Conservation (phyloP, 2,113 vertebrate species). For the Morone chrysops region DNA sequence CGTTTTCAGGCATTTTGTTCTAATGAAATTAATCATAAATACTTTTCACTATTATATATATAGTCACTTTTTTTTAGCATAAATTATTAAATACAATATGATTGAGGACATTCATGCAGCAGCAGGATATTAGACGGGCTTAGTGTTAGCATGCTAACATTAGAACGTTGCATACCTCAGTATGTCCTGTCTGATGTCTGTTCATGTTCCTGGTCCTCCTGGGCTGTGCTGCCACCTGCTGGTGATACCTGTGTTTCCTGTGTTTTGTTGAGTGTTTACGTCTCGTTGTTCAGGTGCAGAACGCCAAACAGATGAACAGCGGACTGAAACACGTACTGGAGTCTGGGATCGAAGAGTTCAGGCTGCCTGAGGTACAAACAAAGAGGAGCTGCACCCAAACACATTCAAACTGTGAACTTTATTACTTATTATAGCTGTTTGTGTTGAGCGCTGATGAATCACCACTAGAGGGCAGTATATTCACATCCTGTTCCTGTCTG, state of each 20-base stretch:
- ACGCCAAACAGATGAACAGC: slow-evolving; percentile 99
- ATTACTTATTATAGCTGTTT: neutral
- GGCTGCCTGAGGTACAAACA: slow-evolving; percentile 90
- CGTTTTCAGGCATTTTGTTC: too few relatives aligned
- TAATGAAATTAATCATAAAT: too few relatives aligned
- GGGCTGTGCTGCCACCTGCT: slow-evolving; percentile 1
- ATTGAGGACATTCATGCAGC: too few relatives aligned
- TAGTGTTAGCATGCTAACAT: too few relatives aligned
- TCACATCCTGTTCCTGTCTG: neutral
- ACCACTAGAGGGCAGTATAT: neutral
- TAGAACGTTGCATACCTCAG: too few relatives aligned
- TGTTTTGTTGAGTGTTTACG: neutral
- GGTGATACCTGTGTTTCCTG: neutral
- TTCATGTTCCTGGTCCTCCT: neutral
- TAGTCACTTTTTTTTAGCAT: too few relatives aligned
- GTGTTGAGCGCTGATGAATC: neutral
- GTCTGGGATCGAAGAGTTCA: slow-evolving; percentile 92
- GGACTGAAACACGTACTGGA: slow-evolving; percentile 97
- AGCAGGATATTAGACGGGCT: too few relatives aligned
- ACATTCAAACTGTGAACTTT: too few relatives aligned
- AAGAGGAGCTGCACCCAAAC: too few relatives aligned
- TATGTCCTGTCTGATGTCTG: neutral
- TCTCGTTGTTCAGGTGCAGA: slow-evolving; percentile 92
- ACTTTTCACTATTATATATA: too few relatives aligned
- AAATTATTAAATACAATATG: too few relatives aligned